A percentile compares a stretch with the other conserved stretches of the same genome.
phyloP scores from a whole-genome alignment of 2,888 invertebrate genomes.

The Epistrophe grossulariae region DNA sequence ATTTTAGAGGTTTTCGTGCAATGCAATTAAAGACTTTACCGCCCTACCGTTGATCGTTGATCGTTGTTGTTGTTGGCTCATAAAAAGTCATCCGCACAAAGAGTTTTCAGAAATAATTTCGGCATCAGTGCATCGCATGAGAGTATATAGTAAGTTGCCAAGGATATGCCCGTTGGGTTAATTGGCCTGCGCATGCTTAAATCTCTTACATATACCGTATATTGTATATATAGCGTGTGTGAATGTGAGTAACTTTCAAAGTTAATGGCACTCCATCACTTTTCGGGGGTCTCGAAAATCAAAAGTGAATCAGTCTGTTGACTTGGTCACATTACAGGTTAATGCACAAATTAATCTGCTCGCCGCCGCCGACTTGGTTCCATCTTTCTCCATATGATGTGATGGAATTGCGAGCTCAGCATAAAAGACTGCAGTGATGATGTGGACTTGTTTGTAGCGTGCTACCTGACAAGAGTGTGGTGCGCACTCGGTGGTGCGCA shows the following conservation, averaged over 20 bases:
- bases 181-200: constrained; percentile 56
- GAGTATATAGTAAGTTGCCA: constrained; percentile 40
- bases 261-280: constrained; percentile 76
- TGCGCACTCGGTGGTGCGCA: constrained; percentile 1
- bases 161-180: constrained; percentile 74
- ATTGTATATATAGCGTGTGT: constrained; percentile 22
- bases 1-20: constrained; percentile 54
- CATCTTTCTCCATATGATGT: constrained; percentile 12
- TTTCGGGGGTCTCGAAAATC: constrained; percentile 75
- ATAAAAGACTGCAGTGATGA: background rate
- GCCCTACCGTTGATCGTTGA: background rate
- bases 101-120: constrained; percentile 64
- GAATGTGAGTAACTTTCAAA: constrained; percentile 69
- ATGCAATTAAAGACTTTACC: constrained; percentile 66
- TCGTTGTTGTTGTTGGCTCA: constrained; percentile 24
- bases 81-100: constrained; percentile 15
- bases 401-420: constrained; percentile 32
- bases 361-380: constrained; percentile 32
- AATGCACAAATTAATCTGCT: constrained; percentile 74
- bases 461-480: constrained; percentile 49
- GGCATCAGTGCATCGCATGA: background rate
- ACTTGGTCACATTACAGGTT: constrained; percentile 76
- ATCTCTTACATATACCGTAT: background rate
- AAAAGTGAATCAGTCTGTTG: constrained; percentile 76
- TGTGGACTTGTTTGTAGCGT: constrained; percentile 59